Conservation (phyloP, 2,113 vertebrate species). For the Tor tambroides region DNA sequence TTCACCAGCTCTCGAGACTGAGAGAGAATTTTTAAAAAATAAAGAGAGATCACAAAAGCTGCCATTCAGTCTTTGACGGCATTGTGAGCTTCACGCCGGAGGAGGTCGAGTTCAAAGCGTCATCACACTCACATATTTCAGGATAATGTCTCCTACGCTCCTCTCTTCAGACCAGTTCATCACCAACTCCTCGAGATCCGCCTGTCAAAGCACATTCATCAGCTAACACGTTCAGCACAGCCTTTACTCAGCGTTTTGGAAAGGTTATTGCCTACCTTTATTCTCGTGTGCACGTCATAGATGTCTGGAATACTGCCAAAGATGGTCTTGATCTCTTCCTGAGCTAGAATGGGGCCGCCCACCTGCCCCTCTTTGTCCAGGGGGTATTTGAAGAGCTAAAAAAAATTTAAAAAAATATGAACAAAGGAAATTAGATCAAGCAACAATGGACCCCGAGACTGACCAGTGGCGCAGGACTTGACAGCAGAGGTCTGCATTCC, state of each 20-base stretch:
- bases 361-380: slow-evolving; percentile 94
- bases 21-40: slow-evolving; percentile 48
- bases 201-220: slow-evolving; percentile 73
- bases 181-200: slow-evolving; percentile 92
- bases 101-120: slow-evolving; percentile 18
- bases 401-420: background rate
- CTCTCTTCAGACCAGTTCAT: slow-evolving; percentile 90
- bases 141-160: slow-evolving; percentile 92
- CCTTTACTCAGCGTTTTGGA: slow-evolving; percentile 24
- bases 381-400: slow-evolving; percentile 91
- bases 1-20: slow-evolving; percentile 95
- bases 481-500: background rate
- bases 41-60: slow-evolving; percentile 26
- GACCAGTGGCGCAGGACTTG: background rate
- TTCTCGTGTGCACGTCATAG: slow-evolving; percentile 93
- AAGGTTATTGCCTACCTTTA: slow-evolving; percentile 80
- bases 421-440: slow-evolving; percentile 23
- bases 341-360: slow-evolving; percentile 94
- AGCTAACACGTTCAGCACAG: background rate
- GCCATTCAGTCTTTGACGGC: slow-evolving; percentile 19
- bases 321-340: slow-evolving; percentile 97
- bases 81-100: background rate
- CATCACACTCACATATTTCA: slow-evolving; percentile 90
- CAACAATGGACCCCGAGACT: background rate
- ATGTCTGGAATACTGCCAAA: slow-evolving; percentile 98